These are phyloP conservation scores for Diorhabda sublineata DNA, from an alignment of 1,140 invertebrate genomes.

Conservation along the genomic window DNA sequence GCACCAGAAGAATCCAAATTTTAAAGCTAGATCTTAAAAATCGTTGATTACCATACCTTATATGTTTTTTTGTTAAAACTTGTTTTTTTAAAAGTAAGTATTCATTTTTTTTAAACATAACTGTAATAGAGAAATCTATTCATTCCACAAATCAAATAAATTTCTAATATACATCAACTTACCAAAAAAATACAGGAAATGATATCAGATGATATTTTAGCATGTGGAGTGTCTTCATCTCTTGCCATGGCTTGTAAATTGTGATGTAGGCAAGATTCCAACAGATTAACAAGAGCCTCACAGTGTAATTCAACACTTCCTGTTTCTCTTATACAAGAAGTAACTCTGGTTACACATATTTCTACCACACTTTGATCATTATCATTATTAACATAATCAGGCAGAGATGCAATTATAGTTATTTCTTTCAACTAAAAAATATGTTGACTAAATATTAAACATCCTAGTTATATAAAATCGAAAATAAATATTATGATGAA, in stretches of 20 bases:
- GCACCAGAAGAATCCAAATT: too few species aligned
- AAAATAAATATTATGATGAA: not conserved
- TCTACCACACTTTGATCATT: slow-evolving; percentile 92
- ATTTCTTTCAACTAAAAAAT: slow-evolving; percentile 62
- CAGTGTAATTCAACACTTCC: slow-evolving; percentile 82
- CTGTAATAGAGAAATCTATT: too few species aligned
- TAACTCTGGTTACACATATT: slow-evolving; percentile 85
- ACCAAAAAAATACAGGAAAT: slow-evolving; percentile 92
- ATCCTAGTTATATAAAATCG: not conserved
- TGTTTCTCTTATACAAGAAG: slow-evolving; percentile 85
- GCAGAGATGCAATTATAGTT: slow-evolving; percentile 70
- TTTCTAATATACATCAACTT: slow-evolving; percentile 38
- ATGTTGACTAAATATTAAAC: not conserved
- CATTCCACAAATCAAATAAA: too few species aligned
- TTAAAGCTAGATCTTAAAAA: too few species aligned
- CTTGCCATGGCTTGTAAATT: slow-evolving; percentile 74
- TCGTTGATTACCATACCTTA: too few species aligned
- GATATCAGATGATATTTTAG: slow-evolving; percentile 91
- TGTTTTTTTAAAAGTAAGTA: too few species aligned
- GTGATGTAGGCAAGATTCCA: slow-evolving; percentile 84
- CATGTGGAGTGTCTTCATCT: slow-evolving; percentile 89
- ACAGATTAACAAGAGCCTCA: slow-evolving; percentile 71
- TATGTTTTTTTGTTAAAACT: too few species aligned
- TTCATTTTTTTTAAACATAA: too few species aligned
- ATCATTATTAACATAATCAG: slow-evolving; percentile 78